Conservation (phyloP, 2,113 vertebrate genomes). For the Solea solea region DNA sequence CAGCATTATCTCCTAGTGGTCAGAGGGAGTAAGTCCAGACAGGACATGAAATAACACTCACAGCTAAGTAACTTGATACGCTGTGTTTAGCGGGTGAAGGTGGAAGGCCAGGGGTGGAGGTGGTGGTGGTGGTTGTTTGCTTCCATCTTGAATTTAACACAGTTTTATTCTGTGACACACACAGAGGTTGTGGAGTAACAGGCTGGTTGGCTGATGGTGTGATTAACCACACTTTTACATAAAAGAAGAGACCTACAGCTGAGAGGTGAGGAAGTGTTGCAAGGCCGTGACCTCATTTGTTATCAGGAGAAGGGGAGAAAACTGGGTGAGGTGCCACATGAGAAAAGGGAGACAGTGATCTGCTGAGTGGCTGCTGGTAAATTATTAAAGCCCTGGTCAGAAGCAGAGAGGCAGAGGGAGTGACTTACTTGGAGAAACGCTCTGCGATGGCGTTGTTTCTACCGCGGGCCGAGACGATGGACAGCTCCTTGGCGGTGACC, state of each 20-base stretch:
- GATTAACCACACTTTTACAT: not conserved
- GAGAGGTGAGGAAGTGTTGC: not conserved
- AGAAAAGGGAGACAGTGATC: not conserved
- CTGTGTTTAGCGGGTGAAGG: not conserved
- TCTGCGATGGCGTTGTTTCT: conserved; percentile 88
- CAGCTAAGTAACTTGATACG: conserved; percentile 10
- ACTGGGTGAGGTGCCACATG: not conserved
- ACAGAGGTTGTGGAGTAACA: not conserved
- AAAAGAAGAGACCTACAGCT: conserved; percentile 11
- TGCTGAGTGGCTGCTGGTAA: conserved; percentile 39
- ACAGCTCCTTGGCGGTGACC: conserved; percentile 93
- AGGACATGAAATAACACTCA: not conserved
- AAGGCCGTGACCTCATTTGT: not conserved
- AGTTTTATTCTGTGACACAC: not conserved
- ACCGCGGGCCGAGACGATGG: conserved; percentile 86
- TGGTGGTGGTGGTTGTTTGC: no score
- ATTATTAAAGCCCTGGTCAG: conserved; percentile 39
- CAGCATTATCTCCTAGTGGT: conserved; percentile 40
- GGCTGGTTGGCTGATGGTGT: not conserved
- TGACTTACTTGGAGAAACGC: conserved; percentile 91
- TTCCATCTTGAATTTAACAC: not conserved
- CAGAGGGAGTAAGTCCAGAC: conserved; percentile 8
- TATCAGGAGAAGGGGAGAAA: not conserved
- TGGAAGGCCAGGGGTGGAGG: no score
- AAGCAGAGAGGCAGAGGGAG: not conserved